Percentiles rank a stretch among this genome's conserved stretches.
These are phyloP conservation scores for Parasteatoda lunata DNA, from an alignment of 2,888 invertebrate species.

Conservation along the genomic window DNA sequence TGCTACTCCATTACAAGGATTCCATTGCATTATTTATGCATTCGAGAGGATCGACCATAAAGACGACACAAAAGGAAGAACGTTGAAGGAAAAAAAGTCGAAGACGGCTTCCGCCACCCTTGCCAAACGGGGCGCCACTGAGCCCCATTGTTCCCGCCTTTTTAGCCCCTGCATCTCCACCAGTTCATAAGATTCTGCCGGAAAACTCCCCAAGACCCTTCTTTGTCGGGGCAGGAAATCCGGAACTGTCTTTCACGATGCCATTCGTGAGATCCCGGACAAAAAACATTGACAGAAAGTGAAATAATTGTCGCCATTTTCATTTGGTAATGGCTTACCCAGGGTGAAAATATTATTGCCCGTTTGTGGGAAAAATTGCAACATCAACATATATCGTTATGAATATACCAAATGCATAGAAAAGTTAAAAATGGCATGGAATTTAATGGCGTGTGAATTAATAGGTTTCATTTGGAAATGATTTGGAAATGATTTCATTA, in stretches of 20 bases:
- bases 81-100: background rate
- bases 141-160: conserved; percentile 3
- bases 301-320: background rate
- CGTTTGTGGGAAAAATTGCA: too few relatives aligned
- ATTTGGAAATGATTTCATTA: too few relatives aligned
- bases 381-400: too few relatives aligned
- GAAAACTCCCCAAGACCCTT: conserved; percentile 1
- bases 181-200: background rate
- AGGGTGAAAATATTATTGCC: too few relatives aligned
- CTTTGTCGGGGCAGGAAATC: conserved; percentile 3
- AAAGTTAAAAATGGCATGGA: too few relatives aligned
- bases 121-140: background rate
- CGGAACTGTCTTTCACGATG: background rate
- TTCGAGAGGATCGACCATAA: conserved; percentile 25
- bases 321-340: background rate
- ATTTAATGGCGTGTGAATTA: too few relatives aligned
- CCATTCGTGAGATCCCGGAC: background rate
- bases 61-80: background rate
- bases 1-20: too few relatives aligned
- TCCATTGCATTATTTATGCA: conserved; percentile 54
- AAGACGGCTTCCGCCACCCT: background rate
- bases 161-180: background rate
- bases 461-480: too few relatives aligned
- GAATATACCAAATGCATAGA: too few relatives aligned
- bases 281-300: conserved; percentile 5